Percentiles rank a stretch among this genome's conserved stretches.
phyloP scores from a whole-genome alignment of 2,113 vertebrate genomes.

The Geococcyx californianus region DNA sequence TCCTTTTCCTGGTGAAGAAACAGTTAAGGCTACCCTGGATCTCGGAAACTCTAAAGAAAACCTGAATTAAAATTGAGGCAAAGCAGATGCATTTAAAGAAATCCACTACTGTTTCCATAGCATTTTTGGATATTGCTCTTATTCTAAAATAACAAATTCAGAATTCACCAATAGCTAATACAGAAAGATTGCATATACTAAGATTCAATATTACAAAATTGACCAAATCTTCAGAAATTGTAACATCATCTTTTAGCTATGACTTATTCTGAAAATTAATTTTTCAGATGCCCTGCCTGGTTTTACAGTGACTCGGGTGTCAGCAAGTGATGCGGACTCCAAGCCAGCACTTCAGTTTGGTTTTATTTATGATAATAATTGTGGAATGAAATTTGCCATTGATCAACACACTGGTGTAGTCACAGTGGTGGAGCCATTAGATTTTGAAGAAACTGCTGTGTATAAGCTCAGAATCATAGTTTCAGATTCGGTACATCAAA shows the following conservation, averaged over 20 bases:
- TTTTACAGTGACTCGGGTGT: conserved; percentile 80
- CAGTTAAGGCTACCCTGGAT: neutral
- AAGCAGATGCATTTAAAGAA: neutral
- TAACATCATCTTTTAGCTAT: neutral
- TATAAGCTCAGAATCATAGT: conserved; percentile 76
- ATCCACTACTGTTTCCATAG: neutral
- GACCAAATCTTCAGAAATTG: neutral
- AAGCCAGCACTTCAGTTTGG: conserved; percentile 83
- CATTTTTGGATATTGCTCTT: neutral
- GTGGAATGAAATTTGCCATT: conserved; percentile 81
- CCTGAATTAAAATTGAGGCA: neutral
- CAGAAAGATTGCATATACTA: neutral
- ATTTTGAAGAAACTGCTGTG: conserved; percentile 83
- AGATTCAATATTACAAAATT: neutral
- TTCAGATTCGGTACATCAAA: conserved; percentile 85
- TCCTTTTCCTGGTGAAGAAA: neutral
- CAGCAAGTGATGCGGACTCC: conserved; percentile 85
- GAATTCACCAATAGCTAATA: neutral
- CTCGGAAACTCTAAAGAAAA: neutral
- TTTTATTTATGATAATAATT: conserved; percentile 74
- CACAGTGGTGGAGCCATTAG: conserved; percentile 77
- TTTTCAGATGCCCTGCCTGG: conserved; percentile 84
- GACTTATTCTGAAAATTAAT: neutral
- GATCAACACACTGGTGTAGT: conserved; percentile 81
- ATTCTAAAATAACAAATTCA: neutral